phyloP scores from a whole-genome alignment of 2,113 vertebrate genomes.

The Actenoides hombroni region DNA sequence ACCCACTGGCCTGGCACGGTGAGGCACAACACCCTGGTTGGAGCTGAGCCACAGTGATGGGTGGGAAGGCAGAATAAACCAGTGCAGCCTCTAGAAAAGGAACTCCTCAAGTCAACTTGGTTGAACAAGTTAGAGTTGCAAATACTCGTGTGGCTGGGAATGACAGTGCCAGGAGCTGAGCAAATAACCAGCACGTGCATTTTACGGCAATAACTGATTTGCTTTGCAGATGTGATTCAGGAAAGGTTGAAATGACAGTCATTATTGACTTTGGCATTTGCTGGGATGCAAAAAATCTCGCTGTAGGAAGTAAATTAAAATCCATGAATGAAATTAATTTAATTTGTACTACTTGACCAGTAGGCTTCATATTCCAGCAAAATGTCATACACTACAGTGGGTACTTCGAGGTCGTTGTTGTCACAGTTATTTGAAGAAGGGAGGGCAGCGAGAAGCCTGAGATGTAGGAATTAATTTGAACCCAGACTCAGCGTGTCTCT shows the following conservation, averaged over 20 bases:
- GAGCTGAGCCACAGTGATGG: background rate
- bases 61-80: background rate
- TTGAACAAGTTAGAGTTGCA: background rate
- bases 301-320: constrained; percentile 48
- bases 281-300: background rate
- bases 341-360: constrained; percentile 6
- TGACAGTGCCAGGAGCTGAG: background rate
- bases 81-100: background rate
- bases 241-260: background rate
- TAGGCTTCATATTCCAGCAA: background rate
- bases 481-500: background rate
- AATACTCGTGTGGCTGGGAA: background rate
- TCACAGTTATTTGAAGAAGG: background rate
- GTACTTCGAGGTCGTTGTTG: background rate
- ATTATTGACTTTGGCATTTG: background rate
- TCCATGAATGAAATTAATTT: background rate
- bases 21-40: rapidly evolving
- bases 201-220: background rate
- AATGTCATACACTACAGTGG: background rate
- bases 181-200: background rate
- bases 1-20: rapidly evolving
- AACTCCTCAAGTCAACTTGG: background rate
- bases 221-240: background rate
- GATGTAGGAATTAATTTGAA: background rate
- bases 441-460: background rate